phyloP scores from a whole-genome alignment of 2,113 vertebrate genomes.

The Columbina picui region DNA sequence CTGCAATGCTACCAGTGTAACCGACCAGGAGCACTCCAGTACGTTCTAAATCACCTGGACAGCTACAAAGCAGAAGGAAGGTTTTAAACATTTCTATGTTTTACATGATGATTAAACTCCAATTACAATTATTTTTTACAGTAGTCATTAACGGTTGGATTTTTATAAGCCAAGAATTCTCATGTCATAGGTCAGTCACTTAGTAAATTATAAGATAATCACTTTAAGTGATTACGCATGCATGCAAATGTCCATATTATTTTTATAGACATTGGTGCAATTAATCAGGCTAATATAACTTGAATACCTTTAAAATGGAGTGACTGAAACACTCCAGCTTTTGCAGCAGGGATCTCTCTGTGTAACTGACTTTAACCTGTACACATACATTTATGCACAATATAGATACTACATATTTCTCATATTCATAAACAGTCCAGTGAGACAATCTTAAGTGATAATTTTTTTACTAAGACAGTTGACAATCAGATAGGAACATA shows the following conservation, averaged over 20 bases:
- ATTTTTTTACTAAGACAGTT: not conserved
- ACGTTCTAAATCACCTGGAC: not conserved
- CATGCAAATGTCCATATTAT: not conserved
- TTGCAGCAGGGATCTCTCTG: not conserved
- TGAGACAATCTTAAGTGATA: not conserved
- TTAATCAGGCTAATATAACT: not conserved
- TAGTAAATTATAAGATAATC: not conserved
- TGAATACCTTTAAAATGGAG: not conserved
- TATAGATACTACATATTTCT: not conserved
- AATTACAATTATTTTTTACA: not conserved
- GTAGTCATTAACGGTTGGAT: not conserved
- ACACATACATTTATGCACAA: not conserved
- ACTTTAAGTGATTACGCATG: not conserved
- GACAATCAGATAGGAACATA: not conserved
- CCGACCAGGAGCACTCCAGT: not conserved
- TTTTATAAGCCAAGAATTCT: slow-evolving; percentile 28
- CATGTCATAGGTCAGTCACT: not conserved
- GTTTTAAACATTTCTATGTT: not conserved
- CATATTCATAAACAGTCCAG: not conserved
- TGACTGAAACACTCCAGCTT: not conserved
- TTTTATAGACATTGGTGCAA: not conserved
- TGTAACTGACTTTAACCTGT: not conserved
- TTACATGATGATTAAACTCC: not conserved
- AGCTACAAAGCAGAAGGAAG: not conserved
- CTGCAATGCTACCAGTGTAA: not conserved